Conservation (phyloP, 2,888 invertebrate species). For the Deilephila elpenor region DNA sequence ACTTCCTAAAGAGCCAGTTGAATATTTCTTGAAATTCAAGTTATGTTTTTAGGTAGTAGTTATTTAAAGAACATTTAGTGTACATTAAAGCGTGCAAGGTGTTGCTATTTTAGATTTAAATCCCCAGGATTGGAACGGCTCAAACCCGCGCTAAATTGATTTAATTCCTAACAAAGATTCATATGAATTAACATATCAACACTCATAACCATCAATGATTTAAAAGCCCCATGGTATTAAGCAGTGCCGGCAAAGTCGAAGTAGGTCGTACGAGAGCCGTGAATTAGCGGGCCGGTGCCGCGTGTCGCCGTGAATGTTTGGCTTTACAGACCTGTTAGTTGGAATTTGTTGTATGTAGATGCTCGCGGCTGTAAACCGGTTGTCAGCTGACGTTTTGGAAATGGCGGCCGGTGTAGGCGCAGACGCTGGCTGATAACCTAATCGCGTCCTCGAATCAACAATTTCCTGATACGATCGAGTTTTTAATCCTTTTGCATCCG, state of each 20-base stretch:
- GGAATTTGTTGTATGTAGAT: constrained; percentile 64
- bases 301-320: constrained; percentile 30
- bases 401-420: constrained; percentile 57
- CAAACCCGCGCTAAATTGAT: no score
- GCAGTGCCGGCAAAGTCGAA: constrained; percentile 1
- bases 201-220: no score
- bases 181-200: no score
- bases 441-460: constrained; percentile 28
- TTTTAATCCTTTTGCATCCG: constrained; percentile 38
- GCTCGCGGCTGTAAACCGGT: constrained; percentile 64
- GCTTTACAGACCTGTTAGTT: constrained; percentile 63
- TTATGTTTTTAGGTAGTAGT: no score
- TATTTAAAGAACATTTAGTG: no score
- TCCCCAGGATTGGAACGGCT: no score
- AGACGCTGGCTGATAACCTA: constrained; percentile 54
- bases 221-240: no score
- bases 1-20: no score
- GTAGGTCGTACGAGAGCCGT: constrained; percentile 29
- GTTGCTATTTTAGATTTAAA: no score
- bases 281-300: constrained; percentile 29
- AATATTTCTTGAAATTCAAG: no score
- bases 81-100: no score
- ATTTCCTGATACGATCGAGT: constrained; percentile 39
- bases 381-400: constrained; percentile 73
- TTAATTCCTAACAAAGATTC: no score